Evolutionary conservation across 23 tunicate species (phyloP).

Genomic region (Diplosoma virens): DNA sequence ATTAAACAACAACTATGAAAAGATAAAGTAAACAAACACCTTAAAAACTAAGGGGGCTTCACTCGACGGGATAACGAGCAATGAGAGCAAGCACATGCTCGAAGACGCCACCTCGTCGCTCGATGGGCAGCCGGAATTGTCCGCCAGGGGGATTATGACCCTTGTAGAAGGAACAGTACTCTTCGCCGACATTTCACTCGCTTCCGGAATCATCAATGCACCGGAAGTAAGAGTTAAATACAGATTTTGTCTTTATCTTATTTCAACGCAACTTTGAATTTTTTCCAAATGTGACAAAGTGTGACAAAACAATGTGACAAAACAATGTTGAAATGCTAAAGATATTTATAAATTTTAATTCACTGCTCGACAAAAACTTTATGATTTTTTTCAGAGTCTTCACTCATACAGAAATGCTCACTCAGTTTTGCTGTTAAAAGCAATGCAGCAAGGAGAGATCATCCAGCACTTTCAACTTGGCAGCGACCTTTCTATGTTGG

Average conservation of each 20-base stretch:
- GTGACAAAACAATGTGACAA: no score
- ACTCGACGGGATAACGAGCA: conserved; percentile 62
- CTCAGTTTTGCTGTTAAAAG: conserved; percentile 59
- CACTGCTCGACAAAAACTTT: no score
- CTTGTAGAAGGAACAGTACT: conserved; percentile 51
- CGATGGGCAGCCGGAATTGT: conserved; percentile 68
- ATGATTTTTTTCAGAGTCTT: conserved; percentile 27
- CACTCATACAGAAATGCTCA: conserved; percentile 51
- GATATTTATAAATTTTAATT: no score
- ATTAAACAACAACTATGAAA: no score
- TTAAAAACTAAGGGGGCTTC: conserved; percentile 59
- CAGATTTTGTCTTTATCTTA: no score
- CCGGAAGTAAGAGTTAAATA: conserved; percentile 32
- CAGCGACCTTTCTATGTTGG: conserved; percentile 49
- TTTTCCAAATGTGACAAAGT: no score
- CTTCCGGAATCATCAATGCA: neutral
- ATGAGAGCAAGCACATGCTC: conserved; percentile 71
- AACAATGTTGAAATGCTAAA: no score
- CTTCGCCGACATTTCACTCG: conserved; percentile 40
- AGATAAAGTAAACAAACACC: no score
- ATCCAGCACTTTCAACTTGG: conserved; percentile 38
- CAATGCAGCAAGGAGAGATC: conserved; percentile 80
- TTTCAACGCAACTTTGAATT: no score
- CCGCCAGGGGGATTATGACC: conserved; percentile 35
- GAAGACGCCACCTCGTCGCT: conserved; percentile 74